Base-by-base conservation (phyloP, 2,888 invertebrate genomes). In the Cheilosia pagana region DNA sequence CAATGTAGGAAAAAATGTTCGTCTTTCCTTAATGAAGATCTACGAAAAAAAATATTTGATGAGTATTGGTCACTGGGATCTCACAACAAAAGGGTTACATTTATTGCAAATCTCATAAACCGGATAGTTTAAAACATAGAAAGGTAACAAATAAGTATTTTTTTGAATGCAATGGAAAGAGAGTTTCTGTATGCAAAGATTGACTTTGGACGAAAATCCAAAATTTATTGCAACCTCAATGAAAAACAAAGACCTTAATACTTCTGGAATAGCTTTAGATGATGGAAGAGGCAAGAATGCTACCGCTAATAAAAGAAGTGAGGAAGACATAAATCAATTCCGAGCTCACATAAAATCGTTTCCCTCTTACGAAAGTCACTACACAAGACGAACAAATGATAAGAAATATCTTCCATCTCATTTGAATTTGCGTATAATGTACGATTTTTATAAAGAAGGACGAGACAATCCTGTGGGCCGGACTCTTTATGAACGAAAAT, bases 401-500 rank as follows among this genome's bases (percentile, higher is more conserved):
- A 39, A 39, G 39, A 39, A 39, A 23, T 25, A 25, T 5, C 4
- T 25, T 25, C 0, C 25, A 4, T 25, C 25, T 25, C 25, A 25
- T 25, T 25, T 6, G 25, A 25, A 7, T 25, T 25, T 25, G 25
- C 25, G 7, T 52, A 35, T 35, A 28, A 57, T 57, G 28, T 57
- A 31, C 14, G 35, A 57, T 35, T 57, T 57, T 14, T 57, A 57
- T 57, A 57, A 31, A 57, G 28, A 57, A 57, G 57, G 57, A 57
- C 57, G 16, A 25, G 25, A 28, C 35, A 57, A 25, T 57, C 57
- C 35, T 21, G 57, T 63, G 52, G 21, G 52, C 52, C 52, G 52
- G 52, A 52, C 52, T 25, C 52, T 52, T 62, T 62, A 62, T 62
- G 62, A 62, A 59, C 31, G 45, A 70, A 16, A 70, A 70, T 70